Base-by-base conservation (phyloP, 2,797 vertebrate genomes). In the Chanos chanos region DNA sequence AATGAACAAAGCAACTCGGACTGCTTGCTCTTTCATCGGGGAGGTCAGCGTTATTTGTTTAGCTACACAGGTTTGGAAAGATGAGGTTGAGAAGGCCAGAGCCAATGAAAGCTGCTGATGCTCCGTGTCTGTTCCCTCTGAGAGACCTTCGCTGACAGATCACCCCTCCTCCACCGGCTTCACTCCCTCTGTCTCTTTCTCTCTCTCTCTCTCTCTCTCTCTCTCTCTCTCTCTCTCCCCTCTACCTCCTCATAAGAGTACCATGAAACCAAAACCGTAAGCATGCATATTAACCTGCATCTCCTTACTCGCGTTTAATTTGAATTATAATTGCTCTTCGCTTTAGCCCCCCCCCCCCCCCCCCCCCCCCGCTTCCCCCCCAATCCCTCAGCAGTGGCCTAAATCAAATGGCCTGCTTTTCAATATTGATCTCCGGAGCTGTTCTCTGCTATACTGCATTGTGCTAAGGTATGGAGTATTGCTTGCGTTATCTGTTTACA, bases 391-490 rank as follows among this genome's bases (percentile, higher is more conserved):
- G 33, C 43, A 34, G 21, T 39, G 34, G 43, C 45, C 48, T 55
- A 37, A 59, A 61, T 61, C 56, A 75, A 61, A 64, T 55, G 37
- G 56, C 61, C 28, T 22, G 24, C 31, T 56, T 71, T 67, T 61
- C 65, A 61, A 67, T 75, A 75, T 73, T 69, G 74, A 75, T 77
- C 56, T 65, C n/a, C 28, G 12, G 39, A 69, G 49, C 64, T 19
- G 24, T 25, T 55, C 30, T 37, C 59, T 43, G 43, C 21, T 54
- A 57, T 39, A 52, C 54, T 55, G 34, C 50, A 48, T 50, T 33
- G 67, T 39, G 49, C 28, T 40, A 43, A 44, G 57, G 64, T 25
- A 15, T 34, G 5, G 52, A 36, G 53, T 41, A 58, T 58, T 55
- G 72, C 67, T 64, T 72, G 68, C 40, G 58, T 67, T 43, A 52